Percentiles rank a stretch among this genome's conserved stretches.
Conservation (phyloP, 2,888 invertebrate species). For the Luperina nickerlii region DNA sequence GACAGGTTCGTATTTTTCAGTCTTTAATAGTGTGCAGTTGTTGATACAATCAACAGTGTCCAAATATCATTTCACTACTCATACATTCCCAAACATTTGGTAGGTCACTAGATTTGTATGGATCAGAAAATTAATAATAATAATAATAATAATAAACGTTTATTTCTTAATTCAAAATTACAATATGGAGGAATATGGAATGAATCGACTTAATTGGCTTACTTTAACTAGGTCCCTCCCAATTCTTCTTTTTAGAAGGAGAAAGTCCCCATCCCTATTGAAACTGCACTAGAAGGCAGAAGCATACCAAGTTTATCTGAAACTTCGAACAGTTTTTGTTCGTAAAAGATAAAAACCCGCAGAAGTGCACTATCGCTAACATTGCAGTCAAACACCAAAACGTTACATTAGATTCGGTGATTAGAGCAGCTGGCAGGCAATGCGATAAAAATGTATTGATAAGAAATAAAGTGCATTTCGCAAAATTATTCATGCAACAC, state of each 20-base stretch:
- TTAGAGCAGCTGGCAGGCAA: slow-evolving; percentile 14
- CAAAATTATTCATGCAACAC: slow-evolving; percentile 21
- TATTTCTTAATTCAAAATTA: too few relatives aligned
- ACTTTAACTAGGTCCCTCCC: not conserved
- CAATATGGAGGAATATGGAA: too few relatives aligned
- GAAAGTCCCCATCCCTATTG: not conserved
- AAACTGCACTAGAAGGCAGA: slow-evolving; percentile 8
- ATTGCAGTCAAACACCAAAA: slow-evolving; percentile 36
- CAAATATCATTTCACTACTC: not conserved
- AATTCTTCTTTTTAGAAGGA: too few relatives aligned
- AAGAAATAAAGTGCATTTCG: slow-evolving; percentile 27
- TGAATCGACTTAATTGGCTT: not conserved
- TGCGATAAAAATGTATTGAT: slow-evolving; percentile 44
- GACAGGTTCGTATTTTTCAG: not conserved
- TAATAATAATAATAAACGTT: too few relatives aligned
- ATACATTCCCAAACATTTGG: slow-evolving; percentile 16
- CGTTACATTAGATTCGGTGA: slow-evolving; percentile 37
- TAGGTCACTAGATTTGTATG: not conserved
- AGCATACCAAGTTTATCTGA: slow-evolving; percentile 21
- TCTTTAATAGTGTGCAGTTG: not conserved
- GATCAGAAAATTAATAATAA: not conserved
- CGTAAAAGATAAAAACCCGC: slow-evolving; percentile 2
- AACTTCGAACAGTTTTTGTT: slow-evolving; percentile 10
- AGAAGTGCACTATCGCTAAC: slow-evolving; percentile 17
- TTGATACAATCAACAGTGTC: not conserved